Percentiles rank a stretch among this genome's conserved stretches.
Conservation (phyloP, 2,797 vertebrate genomes). For the Champsocephalus gunnari region DNA sequence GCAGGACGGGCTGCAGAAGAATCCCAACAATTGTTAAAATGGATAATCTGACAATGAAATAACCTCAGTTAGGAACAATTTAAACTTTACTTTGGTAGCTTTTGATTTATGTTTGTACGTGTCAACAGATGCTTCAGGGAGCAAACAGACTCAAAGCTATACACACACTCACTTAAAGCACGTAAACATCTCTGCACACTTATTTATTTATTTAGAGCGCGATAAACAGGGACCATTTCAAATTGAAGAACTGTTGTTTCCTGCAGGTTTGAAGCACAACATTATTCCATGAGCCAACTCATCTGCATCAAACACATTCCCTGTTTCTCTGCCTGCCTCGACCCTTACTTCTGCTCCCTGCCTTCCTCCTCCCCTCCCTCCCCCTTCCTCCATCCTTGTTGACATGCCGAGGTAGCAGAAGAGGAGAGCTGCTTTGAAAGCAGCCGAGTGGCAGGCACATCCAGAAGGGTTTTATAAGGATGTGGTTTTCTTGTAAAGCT, state of each 20-base stretch:
- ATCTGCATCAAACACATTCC: slow-evolving; percentile 55
- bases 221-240: slow-evolving; percentile 32
- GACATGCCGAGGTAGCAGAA: slow-evolving; percentile 75
- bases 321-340: slow-evolving; percentile 16
- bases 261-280: slow-evolving; percentile 43
- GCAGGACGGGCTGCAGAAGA: neutral
- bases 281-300: slow-evolving; percentile 43
- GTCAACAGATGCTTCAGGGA: slow-evolving; percentile 12
- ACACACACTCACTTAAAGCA: slow-evolving; percentile 12
- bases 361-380: slow-evolving; percentile 1
- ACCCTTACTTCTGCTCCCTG: slow-evolving; percentile 1
- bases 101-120: slow-evolving; percentile 38
- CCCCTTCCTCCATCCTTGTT: slow-evolving; percentile 49
- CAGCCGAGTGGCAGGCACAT: slow-evolving; percentile 63
- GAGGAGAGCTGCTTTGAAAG: slow-evolving; percentile 78
- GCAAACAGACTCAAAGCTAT: slow-evolving; percentile 35
- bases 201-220: slow-evolving; percentile 29
- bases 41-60: neutral
- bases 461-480: slow-evolving; percentile 64
- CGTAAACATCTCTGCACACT: slow-evolving; percentile 18
- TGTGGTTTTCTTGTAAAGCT: slow-evolving; percentile 70
- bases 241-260: slow-evolving; percentile 49
- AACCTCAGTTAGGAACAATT: slow-evolving; percentile 3
- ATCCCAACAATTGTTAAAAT: neutral
- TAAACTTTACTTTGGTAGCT: neutral